Evolutionary conservation across 2,113 vertebrate species (phyloP), one percentile per base, ranked within the genome.

Genomic region (Elaphurus davidianus): DNA sequence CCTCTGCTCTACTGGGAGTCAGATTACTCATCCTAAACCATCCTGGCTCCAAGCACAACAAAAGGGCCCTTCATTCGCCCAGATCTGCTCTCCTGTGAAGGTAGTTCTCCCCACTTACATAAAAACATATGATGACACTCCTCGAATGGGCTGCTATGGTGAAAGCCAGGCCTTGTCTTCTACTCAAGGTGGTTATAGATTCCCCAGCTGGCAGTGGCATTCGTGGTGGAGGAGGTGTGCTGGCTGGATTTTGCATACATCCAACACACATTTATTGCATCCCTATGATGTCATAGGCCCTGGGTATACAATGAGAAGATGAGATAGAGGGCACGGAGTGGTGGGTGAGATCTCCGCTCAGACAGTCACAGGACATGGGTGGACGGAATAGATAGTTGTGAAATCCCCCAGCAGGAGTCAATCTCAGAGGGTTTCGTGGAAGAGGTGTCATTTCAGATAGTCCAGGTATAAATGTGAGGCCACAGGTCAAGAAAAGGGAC

Each of bases 41-140:
- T 62, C 60, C 86, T 57, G 76, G 59, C 45, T 93, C 43, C 19
- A 17, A 86, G 45, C 27, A 47, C 85, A 87, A 91, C 82, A 82
- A 94, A 95, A 92, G 59, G 76, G 50, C 91, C 86, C 95, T 96
- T 97, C 40, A 74, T 94, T 94, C 21, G 7, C 52, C 47, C 74
- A 84, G 90, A 21, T 40, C 54, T 36, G 36, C 54, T 89, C 59
- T 83, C 47, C 88, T 89, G 30, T 33, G 36, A 84, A 78, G 83
- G 36, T 7, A 50, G 59, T 21, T 82, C 64, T 83, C 43, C 64
- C 64, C 25, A 14, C 81, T 82, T 40, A 40, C 36, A 76, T 28
- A 94, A 95, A 82, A 71, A 59, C 52, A 90, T 59, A 21, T 10
- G 78, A 78, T 64, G 55, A 52, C 36, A 8, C 33, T 54, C n/a